phyloP scores from a whole-genome alignment of 2,888 invertebrate species.

The Trilocha varians region DNA sequence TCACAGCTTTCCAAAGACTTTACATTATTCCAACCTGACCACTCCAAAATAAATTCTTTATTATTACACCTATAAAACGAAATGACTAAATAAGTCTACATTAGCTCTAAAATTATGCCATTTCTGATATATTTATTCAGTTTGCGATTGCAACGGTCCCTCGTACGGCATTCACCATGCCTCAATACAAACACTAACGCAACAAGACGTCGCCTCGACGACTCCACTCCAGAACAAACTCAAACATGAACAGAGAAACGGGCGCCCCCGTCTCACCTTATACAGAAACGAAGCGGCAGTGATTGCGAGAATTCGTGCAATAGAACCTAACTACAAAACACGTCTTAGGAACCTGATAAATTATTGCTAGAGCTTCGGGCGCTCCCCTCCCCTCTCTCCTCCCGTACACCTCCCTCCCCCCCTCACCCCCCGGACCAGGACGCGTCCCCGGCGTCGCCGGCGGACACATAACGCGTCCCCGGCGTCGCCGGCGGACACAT shows the following conservation, averaged over 20 bases:
- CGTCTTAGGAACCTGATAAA: constrained; percentile 73
- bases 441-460: constrained; percentile 41
- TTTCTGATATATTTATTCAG: constrained; percentile 63
- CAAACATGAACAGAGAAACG: constrained; percentile 42
- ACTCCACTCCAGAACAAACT: constrained; percentile 38
- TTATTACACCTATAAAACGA: constrained; percentile 71
- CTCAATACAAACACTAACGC: constrained; percentile 64
- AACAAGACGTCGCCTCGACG: constrained; percentile 50
- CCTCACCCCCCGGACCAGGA: constrained; percentile 41
- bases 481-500: constrained; percentile 48
- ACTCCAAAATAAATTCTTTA: constrained; percentile 72
- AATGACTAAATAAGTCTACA: constrained; percentile 70
- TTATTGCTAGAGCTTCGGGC: constrained; percentile 69
- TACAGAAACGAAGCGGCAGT: constrained; percentile 69
- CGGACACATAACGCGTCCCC: constrained; percentile 46
- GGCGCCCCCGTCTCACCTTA: constrained; percentile 43
- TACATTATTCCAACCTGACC: constrained; percentile 67
- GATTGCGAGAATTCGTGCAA: constrained; percentile 70
- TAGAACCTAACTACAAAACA: constrained; percentile 71
- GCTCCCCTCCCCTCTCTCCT: constrained; percentile 36
- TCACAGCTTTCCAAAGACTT: constrained; percentile 72
- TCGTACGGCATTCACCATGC: constrained; percentile 70
- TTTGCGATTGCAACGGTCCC: constrained; percentile 74
- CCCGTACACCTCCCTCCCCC: no score
- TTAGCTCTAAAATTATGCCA: constrained; percentile 73